These are phyloP conservation scores for Zaprionus camerounensis DNA, from an alignment of 1,140 invertebrate species.

Conservation along the genomic window DNA sequence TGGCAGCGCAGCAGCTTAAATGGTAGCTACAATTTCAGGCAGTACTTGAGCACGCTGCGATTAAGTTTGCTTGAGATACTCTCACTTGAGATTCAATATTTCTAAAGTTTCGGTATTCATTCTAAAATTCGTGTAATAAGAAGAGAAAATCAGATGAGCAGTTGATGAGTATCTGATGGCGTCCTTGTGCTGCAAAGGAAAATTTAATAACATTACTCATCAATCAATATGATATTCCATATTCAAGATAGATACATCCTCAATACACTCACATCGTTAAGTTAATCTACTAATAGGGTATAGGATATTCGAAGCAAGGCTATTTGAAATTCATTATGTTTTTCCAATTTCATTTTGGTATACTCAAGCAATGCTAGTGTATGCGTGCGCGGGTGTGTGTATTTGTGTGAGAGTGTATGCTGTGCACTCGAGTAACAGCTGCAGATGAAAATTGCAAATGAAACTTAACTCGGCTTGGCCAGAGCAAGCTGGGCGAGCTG, in stretches of 20 bases:
- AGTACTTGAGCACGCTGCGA: constrained; percentile 15
- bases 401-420: constrained; percentile 51
- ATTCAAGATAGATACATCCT: too few relatives aligned
- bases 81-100: background rate
- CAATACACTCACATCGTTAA: too few relatives aligned
- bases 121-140: background rate
- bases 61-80: constrained; percentile 21
- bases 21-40: constrained; percentile 35
- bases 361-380: constrained; percentile 29
- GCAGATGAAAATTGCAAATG: constrained; percentile 81
- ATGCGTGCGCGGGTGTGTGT: constrained; percentile 13
- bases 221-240: too few relatives aligned
- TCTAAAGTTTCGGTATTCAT: background rate
- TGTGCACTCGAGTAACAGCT: constrained; percentile 68
- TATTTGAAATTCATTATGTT: constrained; percentile 62
- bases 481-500: constrained; percentile 40
- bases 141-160: background rate
- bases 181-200: too few relatives aligned
- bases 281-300: constrained; percentile 19
- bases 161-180: too few relatives aligned
- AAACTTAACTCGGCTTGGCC: constrained; percentile 63
- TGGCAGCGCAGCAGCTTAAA: constrained; percentile 40
- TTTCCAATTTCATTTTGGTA: constrained; percentile 66
- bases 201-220: too few relatives aligned
- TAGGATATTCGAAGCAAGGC: constrained; percentile 33